These are phyloP conservation scores for Neopipo cinnamomea DNA, from an alignment of 2,113 vertebrate genomes.

Conservation along the genomic window DNA sequence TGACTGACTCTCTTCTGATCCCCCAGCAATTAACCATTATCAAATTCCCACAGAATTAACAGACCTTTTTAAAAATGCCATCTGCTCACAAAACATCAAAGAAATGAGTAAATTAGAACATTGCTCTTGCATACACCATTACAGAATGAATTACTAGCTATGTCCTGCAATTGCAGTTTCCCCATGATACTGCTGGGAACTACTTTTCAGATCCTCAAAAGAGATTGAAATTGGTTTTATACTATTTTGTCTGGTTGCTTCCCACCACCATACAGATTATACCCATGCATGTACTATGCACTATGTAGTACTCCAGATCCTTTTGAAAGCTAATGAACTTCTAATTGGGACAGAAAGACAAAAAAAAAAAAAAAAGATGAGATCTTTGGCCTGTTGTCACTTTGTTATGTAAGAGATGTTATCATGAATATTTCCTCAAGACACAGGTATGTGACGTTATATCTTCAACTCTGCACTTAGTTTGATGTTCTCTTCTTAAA, in stretches of 20 bases:
- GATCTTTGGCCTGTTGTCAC: background rate
- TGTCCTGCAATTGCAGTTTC: background rate
- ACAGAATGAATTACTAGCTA: background rate
- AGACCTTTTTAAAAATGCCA: background rate
- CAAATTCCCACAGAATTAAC: background rate
- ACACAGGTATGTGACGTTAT: background rate
- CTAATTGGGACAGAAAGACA: background rate
- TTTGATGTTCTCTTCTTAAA: background rate
- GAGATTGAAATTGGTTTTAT: background rate
- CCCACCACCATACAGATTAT: background rate
- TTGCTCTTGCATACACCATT: background rate
- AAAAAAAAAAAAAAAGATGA: background rate
- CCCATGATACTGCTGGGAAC: background rate
- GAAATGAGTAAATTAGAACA: background rate
- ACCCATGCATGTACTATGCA: fast-evolving
- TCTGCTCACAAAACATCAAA: background rate
- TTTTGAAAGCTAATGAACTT: background rate
- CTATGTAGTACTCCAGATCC: background rate
- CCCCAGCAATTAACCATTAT: background rate
- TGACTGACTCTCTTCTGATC: background rate
- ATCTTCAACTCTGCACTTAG: background rate
- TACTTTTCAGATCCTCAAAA: background rate
- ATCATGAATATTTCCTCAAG: background rate
- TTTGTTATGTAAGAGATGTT: background rate
- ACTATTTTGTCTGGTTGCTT: background rate